These are phyloP conservation scores for Chelmon rostratus DNA, from an alignment of 2,797 vertebrate species.

Conservation along the genomic window DNA sequence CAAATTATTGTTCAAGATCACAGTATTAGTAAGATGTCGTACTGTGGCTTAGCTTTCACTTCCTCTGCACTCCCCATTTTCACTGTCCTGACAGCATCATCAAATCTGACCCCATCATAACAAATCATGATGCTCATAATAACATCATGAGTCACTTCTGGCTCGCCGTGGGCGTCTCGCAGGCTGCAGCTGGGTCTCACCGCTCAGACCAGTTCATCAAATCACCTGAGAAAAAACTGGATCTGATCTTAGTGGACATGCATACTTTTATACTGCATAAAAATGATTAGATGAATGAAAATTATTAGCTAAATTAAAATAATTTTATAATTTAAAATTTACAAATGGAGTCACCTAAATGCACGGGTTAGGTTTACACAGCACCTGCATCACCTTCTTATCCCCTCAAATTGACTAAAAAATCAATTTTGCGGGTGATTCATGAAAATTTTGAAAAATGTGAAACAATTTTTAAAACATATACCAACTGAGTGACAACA, in stretches of 20 bases:
- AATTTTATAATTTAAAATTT: background rate
- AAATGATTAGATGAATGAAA: background rate
- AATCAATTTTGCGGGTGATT: background rate
- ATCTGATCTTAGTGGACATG: background rate
- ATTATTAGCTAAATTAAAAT: background rate
- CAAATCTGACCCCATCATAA: slow-evolving; percentile 17
- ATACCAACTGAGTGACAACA: no score
- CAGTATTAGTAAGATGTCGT: background rate
- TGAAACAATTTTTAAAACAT: no score
- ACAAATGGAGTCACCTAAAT: background rate
- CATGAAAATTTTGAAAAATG: background rate
- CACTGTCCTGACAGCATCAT: background rate
- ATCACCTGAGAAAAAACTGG: background rate
- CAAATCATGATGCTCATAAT: slow-evolving; percentile 10
- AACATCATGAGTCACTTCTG: slow-evolving; percentile 33
- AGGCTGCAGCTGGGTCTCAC: slow-evolving; percentile 22
- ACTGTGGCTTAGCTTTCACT: background rate
- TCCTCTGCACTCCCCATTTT: background rate
- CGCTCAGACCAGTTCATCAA: background rate
- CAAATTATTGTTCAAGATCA: background rate
- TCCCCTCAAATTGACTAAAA: background rate
- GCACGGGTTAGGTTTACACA: no score
- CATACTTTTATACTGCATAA: background rate
- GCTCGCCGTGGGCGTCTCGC: slow-evolving; percentile 10
- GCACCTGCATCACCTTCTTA: background rate